Conservation (phyloP, 2,888 invertebrate genomes). For the Coenonympha glycerion region DNA sequence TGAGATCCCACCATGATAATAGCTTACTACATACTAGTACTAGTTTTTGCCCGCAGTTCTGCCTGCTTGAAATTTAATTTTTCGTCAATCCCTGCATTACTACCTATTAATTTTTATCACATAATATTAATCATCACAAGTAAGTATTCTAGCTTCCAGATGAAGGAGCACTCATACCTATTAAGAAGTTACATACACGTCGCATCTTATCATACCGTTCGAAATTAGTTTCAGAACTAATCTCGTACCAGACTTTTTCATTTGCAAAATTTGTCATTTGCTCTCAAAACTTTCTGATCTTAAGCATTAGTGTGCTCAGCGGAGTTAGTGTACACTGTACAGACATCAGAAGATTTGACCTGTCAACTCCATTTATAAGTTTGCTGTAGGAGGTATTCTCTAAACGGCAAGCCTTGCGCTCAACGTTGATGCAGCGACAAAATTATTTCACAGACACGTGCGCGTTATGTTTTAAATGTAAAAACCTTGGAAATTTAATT, state of each 20-base stretch:
- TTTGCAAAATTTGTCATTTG: conserved; percentile 45
- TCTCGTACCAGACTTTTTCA: conserved; percentile 37
- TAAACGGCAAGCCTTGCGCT: neutral
- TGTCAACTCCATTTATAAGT: conserved; percentile 56
- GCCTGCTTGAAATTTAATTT: too few species aligned
- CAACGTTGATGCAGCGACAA: neutral
- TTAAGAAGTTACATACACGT: neutral
- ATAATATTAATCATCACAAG: too few species aligned
- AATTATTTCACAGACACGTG: neutral
- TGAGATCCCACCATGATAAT: neutral
- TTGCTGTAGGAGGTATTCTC: conserved; percentile 26
- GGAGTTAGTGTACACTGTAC: conserved; percentile 32
- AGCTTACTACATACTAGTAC: neutral
- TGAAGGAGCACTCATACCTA: too few species aligned
- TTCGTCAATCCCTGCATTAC: too few species aligned
- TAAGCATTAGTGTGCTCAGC: conserved; percentile 30
- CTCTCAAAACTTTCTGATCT: conserved; percentile 39
- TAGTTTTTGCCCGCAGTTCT: too few species aligned
- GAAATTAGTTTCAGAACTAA: conserved; percentile 21
- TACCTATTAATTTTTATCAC: too few species aligned
- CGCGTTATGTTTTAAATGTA: too few species aligned
- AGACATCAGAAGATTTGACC: conserved; percentile 38
- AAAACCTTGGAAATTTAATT: too few species aligned
- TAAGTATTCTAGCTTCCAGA: too few species aligned
- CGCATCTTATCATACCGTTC: neutral